These are phyloP conservation scores for Drosophila varians DNA, from an alignment of 1,140 invertebrate genomes.

Conservation along the genomic window DNA sequence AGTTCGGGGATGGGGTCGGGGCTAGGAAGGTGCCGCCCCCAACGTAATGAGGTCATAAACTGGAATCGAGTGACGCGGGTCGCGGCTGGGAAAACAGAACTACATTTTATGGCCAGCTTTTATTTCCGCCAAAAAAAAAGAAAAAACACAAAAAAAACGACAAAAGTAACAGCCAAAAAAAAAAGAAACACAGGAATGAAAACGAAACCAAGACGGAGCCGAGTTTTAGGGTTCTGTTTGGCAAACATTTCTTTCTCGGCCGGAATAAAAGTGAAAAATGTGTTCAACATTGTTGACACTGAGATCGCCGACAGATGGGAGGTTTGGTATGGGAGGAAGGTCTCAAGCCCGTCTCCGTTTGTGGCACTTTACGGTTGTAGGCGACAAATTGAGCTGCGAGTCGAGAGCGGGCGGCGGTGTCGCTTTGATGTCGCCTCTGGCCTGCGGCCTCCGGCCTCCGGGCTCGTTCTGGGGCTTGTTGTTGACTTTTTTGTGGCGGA, in stretches of 20 bases:
- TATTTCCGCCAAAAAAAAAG: conserved; percentile 55
- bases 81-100: conserved; percentile 23
- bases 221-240: conserved; percentile 46
- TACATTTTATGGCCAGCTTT: conserved; percentile 55
- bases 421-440: conserved; percentile 32
- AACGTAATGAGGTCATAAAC: conserved; percentile 71
- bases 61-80: conserved; percentile 40
- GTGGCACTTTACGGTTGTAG: conserved; percentile 74
- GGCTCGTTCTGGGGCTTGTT: conserved; percentile 26
- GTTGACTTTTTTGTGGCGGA: conserved; percentile 68
- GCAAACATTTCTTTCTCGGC: conserved; percentile 44
- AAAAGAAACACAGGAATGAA: conserved; percentile 46
- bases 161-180: no score
- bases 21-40: conserved; percentile 50
- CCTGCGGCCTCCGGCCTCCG: conserved; percentile 22
- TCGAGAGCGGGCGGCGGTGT: conserved; percentile 31
- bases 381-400: conserved; percentile 76
- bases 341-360: conserved; percentile 18
- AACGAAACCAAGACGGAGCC: conserved; percentile 31
- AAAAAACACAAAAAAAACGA: conserved; percentile 3
- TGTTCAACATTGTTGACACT: conserved; percentile 61
- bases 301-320: conserved; percentile 10
- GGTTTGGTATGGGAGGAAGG: neutral
- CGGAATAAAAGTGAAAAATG: conserved; percentile 71
- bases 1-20: conserved; percentile 7